A percentile compares a stretch with the other conserved stretches of the same genome.
Evolutionary conservation across 2,113 vertebrate species (phyloP).

Genomic region (Pao palembangensis): DNA sequence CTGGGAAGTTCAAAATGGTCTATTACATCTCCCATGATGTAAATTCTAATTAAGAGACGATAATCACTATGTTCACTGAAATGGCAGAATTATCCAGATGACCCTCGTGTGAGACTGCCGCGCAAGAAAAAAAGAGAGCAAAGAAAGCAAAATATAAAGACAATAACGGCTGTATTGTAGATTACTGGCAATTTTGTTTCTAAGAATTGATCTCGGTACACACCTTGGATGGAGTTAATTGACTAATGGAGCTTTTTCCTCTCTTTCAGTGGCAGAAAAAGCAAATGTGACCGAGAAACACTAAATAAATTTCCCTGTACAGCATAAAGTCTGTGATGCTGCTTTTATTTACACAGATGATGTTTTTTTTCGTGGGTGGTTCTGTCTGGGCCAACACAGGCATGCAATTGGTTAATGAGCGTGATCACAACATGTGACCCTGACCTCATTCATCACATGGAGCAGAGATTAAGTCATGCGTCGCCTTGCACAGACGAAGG

Average conservation of each 20-base stretch:
- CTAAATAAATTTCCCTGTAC: too few relatives aligned
- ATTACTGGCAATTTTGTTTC: not conserved
- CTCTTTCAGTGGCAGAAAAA: too few relatives aligned
- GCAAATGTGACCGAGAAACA: too few relatives aligned
- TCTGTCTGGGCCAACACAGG: constrained; percentile 14
- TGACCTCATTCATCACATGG: constrained; percentile 31
- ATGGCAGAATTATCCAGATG: not conserved
- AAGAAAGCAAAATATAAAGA: not conserved
- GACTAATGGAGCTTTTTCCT: too few relatives aligned
- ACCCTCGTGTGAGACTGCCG: not conserved
- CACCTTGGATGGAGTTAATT: too few relatives aligned
- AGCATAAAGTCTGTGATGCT: too few relatives aligned
- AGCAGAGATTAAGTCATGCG: constrained; percentile 21
- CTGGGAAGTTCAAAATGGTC: constrained; percentile 12
- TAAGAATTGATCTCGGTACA: too few relatives aligned
- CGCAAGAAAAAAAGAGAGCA: not conserved
- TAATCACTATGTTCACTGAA: not conserved
- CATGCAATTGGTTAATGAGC: constrained; percentile 39
- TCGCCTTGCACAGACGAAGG: constrained; percentile 5
- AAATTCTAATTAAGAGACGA: constrained; percentile 1
- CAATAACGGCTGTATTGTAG: not conserved
- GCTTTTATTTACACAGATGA: constrained; percentile 7
- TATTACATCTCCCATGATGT: constrained; percentile 11
- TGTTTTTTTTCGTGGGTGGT: not conserved
- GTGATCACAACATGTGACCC: constrained; percentile 6